Evolutionary conservation across 2,888 invertebrate species (phyloP).

Genomic region (Erpobdella octoculata): DNA sequence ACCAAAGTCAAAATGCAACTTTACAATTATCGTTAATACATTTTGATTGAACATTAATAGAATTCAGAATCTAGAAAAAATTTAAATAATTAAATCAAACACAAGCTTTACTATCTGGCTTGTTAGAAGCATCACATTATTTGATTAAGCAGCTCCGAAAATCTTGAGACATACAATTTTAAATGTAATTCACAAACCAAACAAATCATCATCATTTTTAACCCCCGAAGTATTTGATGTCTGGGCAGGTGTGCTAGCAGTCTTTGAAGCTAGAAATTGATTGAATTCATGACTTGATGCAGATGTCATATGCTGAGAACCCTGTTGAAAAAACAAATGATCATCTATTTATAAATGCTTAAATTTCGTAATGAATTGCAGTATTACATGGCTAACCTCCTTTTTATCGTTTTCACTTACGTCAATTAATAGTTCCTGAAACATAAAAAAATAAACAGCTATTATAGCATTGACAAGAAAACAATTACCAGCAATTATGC

Average conservation of each 20-base stretch:
- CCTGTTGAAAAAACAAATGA: not conserved
- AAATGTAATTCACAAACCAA: slow-evolving; percentile 22
- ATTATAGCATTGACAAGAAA: not conserved
- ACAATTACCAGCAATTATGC: no score
- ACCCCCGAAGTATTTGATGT: slow-evolving; percentile 11
- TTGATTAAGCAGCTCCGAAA: no score
- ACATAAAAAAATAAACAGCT: not conserved
- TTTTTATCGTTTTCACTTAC: not conserved
- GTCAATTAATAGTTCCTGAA: slow-evolving; percentile 2
- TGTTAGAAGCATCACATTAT: no score
- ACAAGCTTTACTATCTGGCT: no score
- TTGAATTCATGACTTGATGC: slow-evolving; percentile 30
- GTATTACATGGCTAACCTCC: not conserved
- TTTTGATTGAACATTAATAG: no score
- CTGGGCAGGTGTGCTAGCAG: not conserved
- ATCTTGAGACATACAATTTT: no score
- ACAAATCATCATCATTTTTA: slow-evolving; percentile 17
- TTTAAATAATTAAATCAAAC: no score
- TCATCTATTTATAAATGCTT: not conserved
- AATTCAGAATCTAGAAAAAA: no score
- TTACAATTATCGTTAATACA: no score
- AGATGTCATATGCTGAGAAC: not conserved
- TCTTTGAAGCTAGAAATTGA: slow-evolving; percentile 26
- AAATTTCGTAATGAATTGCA: not conserved
- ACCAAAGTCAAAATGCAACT: no score